Evolutionary conservation across 2,113 vertebrate species (phyloP).

Genomic region (Columba janthina): DNA sequence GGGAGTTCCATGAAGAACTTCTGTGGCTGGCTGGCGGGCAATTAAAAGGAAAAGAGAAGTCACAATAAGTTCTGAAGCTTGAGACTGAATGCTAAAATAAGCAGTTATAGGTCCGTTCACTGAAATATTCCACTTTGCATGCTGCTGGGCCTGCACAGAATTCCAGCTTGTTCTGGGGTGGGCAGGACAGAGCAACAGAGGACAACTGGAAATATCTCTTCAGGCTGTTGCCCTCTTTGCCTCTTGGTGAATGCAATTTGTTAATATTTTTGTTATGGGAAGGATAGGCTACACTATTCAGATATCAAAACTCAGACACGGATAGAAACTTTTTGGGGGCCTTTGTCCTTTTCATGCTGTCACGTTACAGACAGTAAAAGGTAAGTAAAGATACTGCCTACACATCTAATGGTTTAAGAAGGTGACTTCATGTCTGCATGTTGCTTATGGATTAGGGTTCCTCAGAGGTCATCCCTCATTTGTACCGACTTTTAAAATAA

Average conservation of each 20-base stretch:
- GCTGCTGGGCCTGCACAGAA: not conserved
- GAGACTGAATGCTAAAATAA: not conserved
- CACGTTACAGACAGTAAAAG: not conserved
- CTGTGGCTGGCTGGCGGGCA: not conserved
- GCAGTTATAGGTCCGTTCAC: not conserved
- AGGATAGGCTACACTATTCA: too few species aligned
- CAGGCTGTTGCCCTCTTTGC: not conserved
- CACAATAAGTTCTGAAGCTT: not conserved
- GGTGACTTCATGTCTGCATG: not conserved
- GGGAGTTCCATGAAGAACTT: not conserved
- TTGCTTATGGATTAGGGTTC: not conserved
- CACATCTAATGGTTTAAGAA: not conserved
- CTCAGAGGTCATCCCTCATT: not conserved
- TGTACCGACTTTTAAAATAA: not conserved
- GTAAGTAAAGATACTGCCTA: not conserved
- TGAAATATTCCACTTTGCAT: not conserved
- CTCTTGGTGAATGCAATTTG: not conserved
- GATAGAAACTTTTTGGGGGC: not conserved
- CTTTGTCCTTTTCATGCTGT: not conserved
- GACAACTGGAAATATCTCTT: not conserved
- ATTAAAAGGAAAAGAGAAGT: not conserved
- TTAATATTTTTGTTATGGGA: not conserved
- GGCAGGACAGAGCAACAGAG: accelerated
- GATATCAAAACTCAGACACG: not conserved
- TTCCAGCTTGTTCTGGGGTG: not conserved